Evolutionary conservation across 30 jellyfish, hydroid and myxozoan species (phyloP).

Genomic region (Hydra vulgaris): DNA sequence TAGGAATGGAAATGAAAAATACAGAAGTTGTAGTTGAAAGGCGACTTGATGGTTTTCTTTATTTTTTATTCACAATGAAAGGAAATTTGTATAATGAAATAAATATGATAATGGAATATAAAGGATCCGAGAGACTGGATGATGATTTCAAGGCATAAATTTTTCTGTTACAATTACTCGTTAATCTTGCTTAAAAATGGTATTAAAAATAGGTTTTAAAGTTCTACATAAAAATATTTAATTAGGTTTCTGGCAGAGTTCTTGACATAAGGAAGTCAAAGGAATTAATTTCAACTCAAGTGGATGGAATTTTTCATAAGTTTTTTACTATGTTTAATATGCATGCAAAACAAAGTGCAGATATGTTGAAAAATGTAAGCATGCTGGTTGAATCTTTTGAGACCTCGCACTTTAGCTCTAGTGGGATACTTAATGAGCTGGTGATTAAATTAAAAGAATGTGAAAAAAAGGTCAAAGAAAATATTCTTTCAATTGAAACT

Average conservation of each 20-base stretch:
- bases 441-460: constrained; percentile 18
- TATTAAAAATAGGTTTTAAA: too few relatives aligned
- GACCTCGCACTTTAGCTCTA: constrained; percentile 7
- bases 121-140: constrained; percentile 14
- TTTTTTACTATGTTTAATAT: neutral
- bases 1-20: constrained; percentile 14
- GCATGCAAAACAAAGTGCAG: constrained; percentile 10
- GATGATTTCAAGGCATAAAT: constrained; percentile 8
- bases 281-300: neutral
- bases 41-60: neutral
- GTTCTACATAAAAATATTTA: too few relatives aligned
- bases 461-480: constrained; percentile 15
- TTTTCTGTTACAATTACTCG: neutral
- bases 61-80: constrained; percentile 16
- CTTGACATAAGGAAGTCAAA: neutral
- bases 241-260: constrained; percentile 19
- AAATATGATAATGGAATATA: constrained; percentile 15
- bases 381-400: constrained; percentile 9
- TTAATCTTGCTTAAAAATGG: too few relatives aligned
- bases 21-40: constrained; percentile 4
- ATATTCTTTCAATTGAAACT: constrained; percentile 2
- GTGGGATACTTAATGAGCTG: constrained; percentile 21
- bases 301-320: neutral
- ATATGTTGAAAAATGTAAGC: neutral
- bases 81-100: constrained; percentile 16